Conservation (phyloP, 2,113 vertebrate species). For the Alces alces region DNA sequence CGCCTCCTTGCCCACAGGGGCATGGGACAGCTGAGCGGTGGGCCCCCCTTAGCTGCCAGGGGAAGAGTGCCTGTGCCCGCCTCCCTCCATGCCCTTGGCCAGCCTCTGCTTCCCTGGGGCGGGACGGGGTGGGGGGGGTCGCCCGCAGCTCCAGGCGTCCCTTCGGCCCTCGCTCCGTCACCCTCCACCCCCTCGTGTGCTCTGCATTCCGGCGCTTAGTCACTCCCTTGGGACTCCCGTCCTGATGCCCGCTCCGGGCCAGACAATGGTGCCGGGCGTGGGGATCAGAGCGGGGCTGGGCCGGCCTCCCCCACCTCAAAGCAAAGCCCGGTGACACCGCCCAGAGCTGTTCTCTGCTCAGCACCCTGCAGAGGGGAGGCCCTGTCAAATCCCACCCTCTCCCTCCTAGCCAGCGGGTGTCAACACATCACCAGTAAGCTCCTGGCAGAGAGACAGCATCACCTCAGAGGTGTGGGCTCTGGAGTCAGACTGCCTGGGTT, state of each 20-base stretch:
- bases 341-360: background rate
- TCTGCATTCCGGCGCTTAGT: background rate
- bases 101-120: background rate
- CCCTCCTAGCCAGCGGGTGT: background rate
- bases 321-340: background rate
- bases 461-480: background rate
- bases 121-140: background rate
- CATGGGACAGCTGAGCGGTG: fast-evolving
- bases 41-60: background rate
- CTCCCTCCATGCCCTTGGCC: background rate
- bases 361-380: background rate
- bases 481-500: background rate
- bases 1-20: background rate
- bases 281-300: background rate
- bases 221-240: background rate
- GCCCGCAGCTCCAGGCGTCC: background rate
- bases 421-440: background rate
- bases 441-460: background rate
- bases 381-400: background rate
- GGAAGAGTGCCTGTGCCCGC: background rate
- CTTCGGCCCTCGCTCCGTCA: background rate
- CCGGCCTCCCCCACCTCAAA: background rate
- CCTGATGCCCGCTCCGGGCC: background rate
- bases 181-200: background rate
- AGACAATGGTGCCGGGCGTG: background rate